Evolutionary conservation across 92 coral and sea anemone species (phyloP), one percentile per base, ranked within the genome.

Genomic region (Bergia sp.): DNA sequence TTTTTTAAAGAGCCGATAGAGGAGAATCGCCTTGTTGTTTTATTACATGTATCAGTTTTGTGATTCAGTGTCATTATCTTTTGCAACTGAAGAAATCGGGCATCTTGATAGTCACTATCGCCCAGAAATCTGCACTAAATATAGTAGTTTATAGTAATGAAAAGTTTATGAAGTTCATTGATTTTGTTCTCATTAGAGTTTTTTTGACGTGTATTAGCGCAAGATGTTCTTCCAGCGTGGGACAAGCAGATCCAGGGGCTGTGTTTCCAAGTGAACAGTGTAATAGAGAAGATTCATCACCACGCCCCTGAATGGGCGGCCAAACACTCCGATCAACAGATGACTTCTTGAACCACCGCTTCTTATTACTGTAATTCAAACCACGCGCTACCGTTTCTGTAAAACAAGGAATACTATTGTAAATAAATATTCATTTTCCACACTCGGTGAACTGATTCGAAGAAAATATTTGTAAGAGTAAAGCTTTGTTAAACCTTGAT

Each of bases 171-270:
- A 4, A 61, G 21, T 61, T 61, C 23, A 61, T 61, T 61, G 23
- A 40, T 20, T 82, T 61, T 20, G 86, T 41, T 21, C 79, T 76
- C 53, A 76, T 7, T 4, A 39, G 53, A 39, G 37, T 39, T 50
- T 40, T 42, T n/a, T 2, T 21, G 15, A 5, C 77, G 11, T 38
- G 18, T 84, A 91, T 83, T 77, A 97, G 99, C 98, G 65, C 99
- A 96, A 97, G 98, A 97, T 75, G 95, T 95, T n/a, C 91, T 97
- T 1, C 99, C 99, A 4, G 93, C 99, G 42, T 97, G 99, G 99
- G 99, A 97, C 91, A 97, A 96, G 69, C 99, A 97, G 73, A 96
- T 97, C 38, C 99, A 97, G 86, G 96, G 98, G 5, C 89, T 97
- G 67, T 97, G 99, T 78, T 94, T 92, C 75, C 99, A 97, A 89